phyloP scores from a whole-genome alignment of 2,888 invertebrate genomes.

The Bombyx huttoni region DNA sequence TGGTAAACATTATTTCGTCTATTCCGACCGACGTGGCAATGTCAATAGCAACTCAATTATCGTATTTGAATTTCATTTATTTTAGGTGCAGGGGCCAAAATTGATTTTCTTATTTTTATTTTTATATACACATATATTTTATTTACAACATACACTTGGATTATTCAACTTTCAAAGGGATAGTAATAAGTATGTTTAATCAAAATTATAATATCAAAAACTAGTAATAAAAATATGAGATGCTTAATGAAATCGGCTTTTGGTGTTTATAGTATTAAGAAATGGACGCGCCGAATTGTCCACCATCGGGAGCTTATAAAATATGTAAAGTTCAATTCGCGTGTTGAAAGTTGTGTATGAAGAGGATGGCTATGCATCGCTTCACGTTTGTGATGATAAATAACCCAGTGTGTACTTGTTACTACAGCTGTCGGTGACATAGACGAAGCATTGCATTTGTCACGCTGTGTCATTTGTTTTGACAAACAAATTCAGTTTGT shows the following conservation, averaged over 20 bases:
- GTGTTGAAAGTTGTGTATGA: neutral
- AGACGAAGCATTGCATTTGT: neutral
- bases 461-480: neutral
- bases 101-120: slow-evolving; percentile 2
- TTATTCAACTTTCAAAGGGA: neutral
- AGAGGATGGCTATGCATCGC: slow-evolving; percentile 4
- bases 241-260: slow-evolving; percentile 19
- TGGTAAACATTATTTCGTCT: neutral
- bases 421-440: neutral
- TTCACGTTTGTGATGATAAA: neutral
- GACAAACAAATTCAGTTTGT: neutral
- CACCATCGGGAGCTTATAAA: too few species aligned
- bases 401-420: neutral
- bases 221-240: slow-evolving; percentile 3
- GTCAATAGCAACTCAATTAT: neutral
- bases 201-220: neutral
- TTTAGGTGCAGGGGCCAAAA: slow-evolving; percentile 18
- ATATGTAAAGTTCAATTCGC: too few species aligned
- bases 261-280: slow-evolving; percentile 14
- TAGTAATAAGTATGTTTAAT: slow-evolving; percentile 1
- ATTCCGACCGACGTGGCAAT: neutral
- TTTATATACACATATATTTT: neutral
- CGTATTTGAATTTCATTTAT: neutral
- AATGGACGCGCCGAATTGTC: neutral
- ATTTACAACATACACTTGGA: neutral